A percentile compares a stretch with the other conserved stretches of the same genome.
Conservation (phyloP, 2,888 invertebrate genomes). For the Dolichopus griseipennis region DNA sequence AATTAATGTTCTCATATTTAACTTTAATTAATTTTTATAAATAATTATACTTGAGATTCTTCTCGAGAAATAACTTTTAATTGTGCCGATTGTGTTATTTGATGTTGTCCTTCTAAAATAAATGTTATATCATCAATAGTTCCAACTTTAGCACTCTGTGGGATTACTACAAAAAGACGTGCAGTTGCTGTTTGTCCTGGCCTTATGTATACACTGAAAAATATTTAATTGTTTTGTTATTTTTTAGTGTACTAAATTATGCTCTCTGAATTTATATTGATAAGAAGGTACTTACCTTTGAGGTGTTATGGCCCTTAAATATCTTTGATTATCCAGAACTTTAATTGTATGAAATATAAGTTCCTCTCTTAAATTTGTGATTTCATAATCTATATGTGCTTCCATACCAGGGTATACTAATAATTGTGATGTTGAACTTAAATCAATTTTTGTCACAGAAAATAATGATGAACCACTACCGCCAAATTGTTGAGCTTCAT, state of each 20-base stretch:
- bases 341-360: slow-evolving; percentile 50
- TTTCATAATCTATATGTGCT: slow-evolving; percentile 55
- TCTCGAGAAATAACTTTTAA: slow-evolving; percentile 40
- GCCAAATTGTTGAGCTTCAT: neutral
- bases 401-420: slow-evolving; percentile 38
- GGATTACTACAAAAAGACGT: slow-evolving; percentile 47
- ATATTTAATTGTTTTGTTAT: slow-evolving; percentile 11
- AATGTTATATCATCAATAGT: slow-evolving; percentile 56
- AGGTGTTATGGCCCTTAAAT: slow-evolving; percentile 51
- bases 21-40: too few relatives aligned
- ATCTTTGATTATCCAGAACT: slow-evolving; percentile 51
- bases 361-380: slow-evolving; percentile 59
- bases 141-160: slow-evolving; percentile 45
- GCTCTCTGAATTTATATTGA: neutral
- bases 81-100: slow-evolving; percentile 39
- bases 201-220: slow-evolving; percentile 30
- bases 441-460: slow-evolving; percentile 41
- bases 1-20: too few relatives aligned
- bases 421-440: slow-evolving; percentile 45
- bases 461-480: slow-evolving; percentile 5
- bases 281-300: slow-evolving; percentile 30
- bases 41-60: slow-evolving; percentile 33
- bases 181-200: slow-evolving; percentile 49
- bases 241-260: neutral
- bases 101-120: slow-evolving; percentile 45